Base-by-base conservation (phyloP, 2,888 invertebrate genomes). In the Cheilosia impressa region DNA sequence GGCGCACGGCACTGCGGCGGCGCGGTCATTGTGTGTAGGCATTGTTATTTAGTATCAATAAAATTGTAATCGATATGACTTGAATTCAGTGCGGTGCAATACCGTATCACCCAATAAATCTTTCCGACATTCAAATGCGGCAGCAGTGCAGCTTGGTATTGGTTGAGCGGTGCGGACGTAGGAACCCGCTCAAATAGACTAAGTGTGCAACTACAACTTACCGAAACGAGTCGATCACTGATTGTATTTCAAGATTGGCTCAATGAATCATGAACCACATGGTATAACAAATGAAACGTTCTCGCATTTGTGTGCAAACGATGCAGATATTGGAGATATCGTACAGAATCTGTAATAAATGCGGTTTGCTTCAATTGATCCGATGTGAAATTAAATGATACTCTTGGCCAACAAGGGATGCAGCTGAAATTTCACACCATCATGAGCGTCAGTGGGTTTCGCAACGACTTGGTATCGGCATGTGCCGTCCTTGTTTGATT, bases 41-140 rank as follows among this genome's bases (percentile, higher is more conserved):
- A 81, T 85, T 85, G 85, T 85, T 85, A 85, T 81, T 85, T 85
- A 85, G 76, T 69, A 85, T 77, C 85, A 81, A 85, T 81, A 85
- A 85, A 85, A 85, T 76, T 85, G 85, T 76, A 85, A 85, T 85
- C 72, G 81, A 85, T 85, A 85, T 72, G 85, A 81, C 81, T 85
- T 68, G 72, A 52, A 76, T 55, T 77, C 66, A 81, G 81, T 62
- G 72, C 81, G 81, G 76, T 72, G 71, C 85, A 68, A 76, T 77
- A 81, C 62, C 55, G 72, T 81, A 76, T 85, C 81, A 85, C 81
- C 76, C 65, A 76, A 81, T 85, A 85, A 81, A 85, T 85, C 85
- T 71, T 57, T 50, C 50, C 75, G 80, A 65, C 68, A 79, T 50
- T 58, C 63, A 81, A 76, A 69, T 69, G 69, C 62, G 63, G 63